These are phyloP conservation scores for Scaptomyza pallida DNA, from an alignment of 1,140 invertebrate genomes.

Conservation along the genomic window DNA sequence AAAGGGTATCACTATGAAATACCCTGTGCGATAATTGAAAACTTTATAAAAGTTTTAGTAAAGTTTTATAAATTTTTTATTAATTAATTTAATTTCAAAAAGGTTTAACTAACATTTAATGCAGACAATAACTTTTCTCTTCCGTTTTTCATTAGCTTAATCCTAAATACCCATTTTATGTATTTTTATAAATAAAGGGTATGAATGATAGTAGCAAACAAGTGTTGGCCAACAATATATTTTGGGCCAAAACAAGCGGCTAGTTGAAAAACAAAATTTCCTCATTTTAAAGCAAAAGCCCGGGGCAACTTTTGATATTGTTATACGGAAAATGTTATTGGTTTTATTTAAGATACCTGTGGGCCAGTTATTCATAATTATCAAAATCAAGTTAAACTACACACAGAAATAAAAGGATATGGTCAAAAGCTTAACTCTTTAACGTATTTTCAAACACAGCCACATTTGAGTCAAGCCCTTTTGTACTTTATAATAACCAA, in stretches of 20 bases:
- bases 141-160: background rate
- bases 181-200: background rate
- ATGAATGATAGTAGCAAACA: background rate
- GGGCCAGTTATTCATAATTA: background rate
- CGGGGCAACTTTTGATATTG: background rate
- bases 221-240: slow-evolving; percentile 5
- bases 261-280: background rate
- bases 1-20: background rate
- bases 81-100: no score
- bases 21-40: background rate
- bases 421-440: no score
- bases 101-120: no score
- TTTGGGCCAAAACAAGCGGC: background rate
- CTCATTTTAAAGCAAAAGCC: background rate
- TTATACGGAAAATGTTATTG: background rate
- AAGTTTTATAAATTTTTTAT: no score
- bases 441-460: no score
- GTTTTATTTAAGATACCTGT: background rate
- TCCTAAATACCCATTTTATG: background rate
- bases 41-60: no score
- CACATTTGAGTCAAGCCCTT: background rate
- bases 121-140: no score
- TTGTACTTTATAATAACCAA: background rate
- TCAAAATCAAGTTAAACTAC: background rate
- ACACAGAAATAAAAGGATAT: background rate